These are phyloP conservation scores for Scaeva pyrastri DNA, from an alignment of 2,888 invertebrate species.

Conservation along the genomic window DNA sequence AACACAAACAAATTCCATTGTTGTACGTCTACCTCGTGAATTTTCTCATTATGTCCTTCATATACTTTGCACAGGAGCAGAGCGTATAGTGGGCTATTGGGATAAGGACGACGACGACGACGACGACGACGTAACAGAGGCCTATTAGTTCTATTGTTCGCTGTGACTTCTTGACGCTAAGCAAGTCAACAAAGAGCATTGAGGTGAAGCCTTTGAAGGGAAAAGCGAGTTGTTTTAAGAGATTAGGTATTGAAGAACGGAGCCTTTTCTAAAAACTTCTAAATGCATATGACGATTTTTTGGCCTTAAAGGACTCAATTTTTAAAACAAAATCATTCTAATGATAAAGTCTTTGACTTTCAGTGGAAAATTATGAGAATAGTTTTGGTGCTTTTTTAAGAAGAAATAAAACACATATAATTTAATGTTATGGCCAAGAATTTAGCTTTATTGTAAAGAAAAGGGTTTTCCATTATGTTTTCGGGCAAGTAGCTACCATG, in stretches of 20 bases:
- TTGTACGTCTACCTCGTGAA: conserved; percentile 61
- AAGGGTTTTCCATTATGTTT: too few relatives aligned
- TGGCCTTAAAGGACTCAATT: too few relatives aligned
- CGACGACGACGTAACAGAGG: conserved; percentile 45
- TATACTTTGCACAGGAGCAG: not conserved
- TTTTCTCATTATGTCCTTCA: conserved; percentile 73
- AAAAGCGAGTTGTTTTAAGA: conserved; percentile 10
- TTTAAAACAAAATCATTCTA: too few relatives aligned
- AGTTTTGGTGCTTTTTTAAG: too few relatives aligned
- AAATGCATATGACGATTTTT: too few relatives aligned
- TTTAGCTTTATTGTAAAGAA: too few relatives aligned
- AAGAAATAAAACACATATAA: too few relatives aligned
- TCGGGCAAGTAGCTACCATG: too few relatives aligned
- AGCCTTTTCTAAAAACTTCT: too few relatives aligned
- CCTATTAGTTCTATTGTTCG: conserved; percentile 61
- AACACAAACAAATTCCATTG: conserved; percentile 21
- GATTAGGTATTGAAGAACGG: conserved; percentile 3
- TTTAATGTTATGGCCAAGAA: too few relatives aligned
- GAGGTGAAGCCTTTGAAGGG: conserved; percentile 8
- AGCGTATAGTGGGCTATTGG: conserved; percentile 63
- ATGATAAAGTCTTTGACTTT: too few relatives aligned
- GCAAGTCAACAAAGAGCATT: conserved; percentile 2
- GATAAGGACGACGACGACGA: conserved; percentile 65
- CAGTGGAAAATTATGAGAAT: too few relatives aligned
- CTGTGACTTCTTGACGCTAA: conserved; percentile 41